Conservation (phyloP, 2,797 vertebrate genomes). For the Phalanger gymnotis region DNA sequence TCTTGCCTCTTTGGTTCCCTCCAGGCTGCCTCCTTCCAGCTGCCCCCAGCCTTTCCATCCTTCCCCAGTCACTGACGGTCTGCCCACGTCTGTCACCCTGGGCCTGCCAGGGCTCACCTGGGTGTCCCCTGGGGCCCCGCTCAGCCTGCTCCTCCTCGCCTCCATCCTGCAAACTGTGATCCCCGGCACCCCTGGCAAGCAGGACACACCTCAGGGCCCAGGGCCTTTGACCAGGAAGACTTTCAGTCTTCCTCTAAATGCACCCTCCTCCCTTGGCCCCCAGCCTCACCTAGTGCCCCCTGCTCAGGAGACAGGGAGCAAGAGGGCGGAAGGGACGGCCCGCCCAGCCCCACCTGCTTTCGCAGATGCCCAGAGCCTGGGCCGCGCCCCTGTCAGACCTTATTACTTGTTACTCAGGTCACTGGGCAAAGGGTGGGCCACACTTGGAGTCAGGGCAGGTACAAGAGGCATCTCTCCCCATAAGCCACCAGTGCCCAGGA, state of each 20-base stretch:
- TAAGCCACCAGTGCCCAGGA: not conserved
- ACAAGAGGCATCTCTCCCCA: not conserved
- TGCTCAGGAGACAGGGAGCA: not conserved
- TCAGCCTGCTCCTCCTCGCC: too few species aligned
- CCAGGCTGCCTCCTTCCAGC: not conserved
- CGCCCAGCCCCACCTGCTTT: not conserved
- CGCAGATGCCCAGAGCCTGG: too few species aligned
- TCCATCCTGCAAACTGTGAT: too few species aligned
- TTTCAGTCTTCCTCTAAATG: not conserved
- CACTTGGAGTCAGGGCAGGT: not conserved
- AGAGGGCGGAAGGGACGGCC: not conserved
- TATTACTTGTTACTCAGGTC: conserved; percentile 63
- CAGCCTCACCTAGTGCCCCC: not conserved
- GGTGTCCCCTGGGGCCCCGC: not conserved
- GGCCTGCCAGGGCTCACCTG: not conserved
- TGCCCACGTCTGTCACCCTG: not conserved
- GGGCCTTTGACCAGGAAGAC: not conserved
- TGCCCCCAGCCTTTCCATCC: not conserved
- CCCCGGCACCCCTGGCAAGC: not conserved
- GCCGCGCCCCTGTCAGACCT: conserved; percentile 49
- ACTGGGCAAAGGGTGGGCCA: not conserved
- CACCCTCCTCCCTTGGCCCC: conserved; percentile 32
- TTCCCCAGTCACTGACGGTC: not conserved
- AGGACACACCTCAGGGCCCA: not conserved
- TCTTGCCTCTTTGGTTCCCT: not conserved